Conservation (phyloP, 53 echinoderm and acorn worm species). For the Luidia sarsii region DNA sequence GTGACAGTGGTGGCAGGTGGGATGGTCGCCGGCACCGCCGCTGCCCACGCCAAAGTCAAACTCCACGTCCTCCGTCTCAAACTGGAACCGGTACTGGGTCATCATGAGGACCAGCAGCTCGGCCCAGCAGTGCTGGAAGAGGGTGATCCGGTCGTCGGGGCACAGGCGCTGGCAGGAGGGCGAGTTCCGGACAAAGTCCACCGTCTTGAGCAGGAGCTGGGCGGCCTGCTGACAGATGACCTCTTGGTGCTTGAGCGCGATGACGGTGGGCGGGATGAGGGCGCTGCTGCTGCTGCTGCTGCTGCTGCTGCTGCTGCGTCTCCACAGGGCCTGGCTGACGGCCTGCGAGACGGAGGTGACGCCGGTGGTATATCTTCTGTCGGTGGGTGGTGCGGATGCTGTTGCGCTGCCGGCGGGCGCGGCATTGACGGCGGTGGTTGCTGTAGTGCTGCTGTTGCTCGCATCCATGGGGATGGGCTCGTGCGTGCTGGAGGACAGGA, state of each 20-base stretch:
- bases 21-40: conserved; percentile 32
- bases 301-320: conserved; percentile 25
- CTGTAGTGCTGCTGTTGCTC: conserved; percentile 1
- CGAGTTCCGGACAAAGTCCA: conserved; percentile 89
- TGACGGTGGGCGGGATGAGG: conserved; percentile 67
- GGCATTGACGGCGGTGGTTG: conserved; percentile 22
- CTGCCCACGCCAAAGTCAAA: conserved; percentile 43
- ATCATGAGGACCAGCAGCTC: conserved; percentile 93
- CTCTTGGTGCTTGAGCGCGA: conserved; percentile 80
- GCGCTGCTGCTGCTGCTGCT: neutral
- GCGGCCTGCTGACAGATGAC: conserved; percentile 88
- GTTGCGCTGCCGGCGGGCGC: conserved; percentile 46
- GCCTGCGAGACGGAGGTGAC: conserved; percentile 38
- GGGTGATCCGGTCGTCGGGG: conserved; percentile 69
- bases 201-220: conserved; percentile 91
- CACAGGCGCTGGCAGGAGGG: conserved; percentile 78
- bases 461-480: conserved; percentile 44
- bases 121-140: conserved; percentile 98
- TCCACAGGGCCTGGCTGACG: conserved; percentile 44
- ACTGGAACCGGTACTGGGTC: conserved; percentile 90
- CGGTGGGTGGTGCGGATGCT: conserved; percentile 45
- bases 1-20: conserved; percentile 56
- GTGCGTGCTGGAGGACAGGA: conserved; percentile 66
- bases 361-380: conserved; percentile 53
- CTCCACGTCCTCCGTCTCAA: conserved; percentile 78